Evolutionary conservation across 2,888 invertebrate genomes (phyloP).

Genomic region (Aquatica leii): DNA sequence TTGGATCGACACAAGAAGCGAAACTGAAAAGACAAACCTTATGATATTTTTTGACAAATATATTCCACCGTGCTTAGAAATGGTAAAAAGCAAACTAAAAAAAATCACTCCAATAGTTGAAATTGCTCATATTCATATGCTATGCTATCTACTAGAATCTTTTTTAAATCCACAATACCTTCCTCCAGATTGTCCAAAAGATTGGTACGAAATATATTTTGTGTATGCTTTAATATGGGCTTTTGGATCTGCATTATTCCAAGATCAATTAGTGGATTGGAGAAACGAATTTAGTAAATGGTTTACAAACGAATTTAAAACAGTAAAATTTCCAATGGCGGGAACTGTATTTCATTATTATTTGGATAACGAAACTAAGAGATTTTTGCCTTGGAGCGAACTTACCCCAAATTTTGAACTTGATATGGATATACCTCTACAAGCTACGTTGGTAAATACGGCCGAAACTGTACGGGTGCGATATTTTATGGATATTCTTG

Average conservation of each 20-base stretch:
- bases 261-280: constrained; percentile 92
- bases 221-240: constrained; percentile 92
- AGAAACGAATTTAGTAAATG: constrained; percentile 94
- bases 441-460: constrained; percentile 80
- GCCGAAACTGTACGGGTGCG: constrained; percentile 87
- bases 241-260: constrained; percentile 90
- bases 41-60: constrained; percentile 93
- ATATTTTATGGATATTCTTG: constrained; percentile 87
- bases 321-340: constrained; percentile 83
- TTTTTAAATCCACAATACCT: constrained; percentile 82
- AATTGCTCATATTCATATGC: constrained; percentile 86
- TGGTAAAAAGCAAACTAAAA: constrained; percentile 78
- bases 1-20: constrained; percentile 82
- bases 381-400: constrained; percentile 88
- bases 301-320: constrained; percentile 93
- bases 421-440: constrained; percentile 87
- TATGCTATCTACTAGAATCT: constrained; percentile 87
- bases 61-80: constrained; percentile 83
- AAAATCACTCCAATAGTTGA: constrained; percentile 92
- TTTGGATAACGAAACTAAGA: constrained; percentile 86
- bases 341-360: constrained; percentile 90
- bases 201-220: constrained; percentile 94
- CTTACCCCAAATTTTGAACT: constrained; percentile 80
- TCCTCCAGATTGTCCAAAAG: constrained; percentile 89
- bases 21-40: constrained; percentile 80